These are phyloP conservation scores for Sesamia nonagrioides DNA, from an alignment of 1,140 invertebrate genomes.

Conservation along the genomic window DNA sequence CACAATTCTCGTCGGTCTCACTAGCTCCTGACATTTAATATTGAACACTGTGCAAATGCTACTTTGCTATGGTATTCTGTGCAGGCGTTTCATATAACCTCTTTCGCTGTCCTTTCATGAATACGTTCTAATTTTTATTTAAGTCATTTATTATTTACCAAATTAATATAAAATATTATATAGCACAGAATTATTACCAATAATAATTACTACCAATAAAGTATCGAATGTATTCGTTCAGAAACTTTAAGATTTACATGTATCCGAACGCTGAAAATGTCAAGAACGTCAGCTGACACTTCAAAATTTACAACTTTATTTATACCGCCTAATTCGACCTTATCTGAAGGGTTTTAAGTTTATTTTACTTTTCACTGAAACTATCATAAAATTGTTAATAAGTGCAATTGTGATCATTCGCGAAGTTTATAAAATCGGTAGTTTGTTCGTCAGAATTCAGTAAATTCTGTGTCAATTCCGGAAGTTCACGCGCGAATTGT, in stretches of 20 bases:
- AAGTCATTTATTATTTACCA: neutral
- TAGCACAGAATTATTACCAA: no score
- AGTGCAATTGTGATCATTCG: constrained; percentile 14
- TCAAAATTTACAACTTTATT: neutral
- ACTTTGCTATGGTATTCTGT: no score
- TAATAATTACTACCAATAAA: no score
- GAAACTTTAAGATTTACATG: neutral
- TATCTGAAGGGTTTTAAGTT: neutral
- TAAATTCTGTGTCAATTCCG: constrained; percentile 34
- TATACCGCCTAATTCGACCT: neutral
- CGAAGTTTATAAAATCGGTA: constrained; percentile 35
- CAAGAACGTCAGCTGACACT: constrained; percentile 2
- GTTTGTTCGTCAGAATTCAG: constrained; percentile 7
- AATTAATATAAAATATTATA: neutral
- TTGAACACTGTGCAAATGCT: no score
- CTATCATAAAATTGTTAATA: neutral
- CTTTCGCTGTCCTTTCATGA: no score
- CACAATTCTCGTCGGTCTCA: neutral
- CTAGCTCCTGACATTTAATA: no score
- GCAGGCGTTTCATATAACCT: no score
- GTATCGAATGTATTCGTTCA: neutral
- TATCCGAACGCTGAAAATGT: constrained; percentile 23
- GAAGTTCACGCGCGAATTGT: neutral
- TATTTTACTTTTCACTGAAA: neutral
- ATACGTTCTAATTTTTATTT: no score